These are phyloP conservation scores for Heterodera schachtii DNA, from an alignment of 1,140 invertebrate genomes.

Conservation along the genomic window DNA sequence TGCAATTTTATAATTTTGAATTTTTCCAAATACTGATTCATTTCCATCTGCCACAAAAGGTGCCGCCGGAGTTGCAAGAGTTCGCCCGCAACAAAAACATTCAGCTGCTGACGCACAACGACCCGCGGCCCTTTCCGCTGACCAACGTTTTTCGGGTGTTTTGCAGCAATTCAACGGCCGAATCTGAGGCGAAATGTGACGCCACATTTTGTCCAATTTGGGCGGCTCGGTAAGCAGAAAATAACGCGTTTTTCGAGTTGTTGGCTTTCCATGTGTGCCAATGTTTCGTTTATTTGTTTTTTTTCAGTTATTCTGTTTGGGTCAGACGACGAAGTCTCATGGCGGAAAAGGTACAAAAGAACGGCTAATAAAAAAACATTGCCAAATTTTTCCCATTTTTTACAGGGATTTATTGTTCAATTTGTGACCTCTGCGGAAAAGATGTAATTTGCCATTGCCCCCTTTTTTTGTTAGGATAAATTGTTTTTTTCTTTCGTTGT, in stretches of 20 bases:
- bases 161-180: constrained; percentile 20
- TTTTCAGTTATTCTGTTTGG: constrained; percentile 54
- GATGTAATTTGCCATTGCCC: not conserved
- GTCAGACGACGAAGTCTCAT: constrained; percentile 56
- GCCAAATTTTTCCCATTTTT: not conserved
- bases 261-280: too few relatives aligned
- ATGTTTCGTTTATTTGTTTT: constrained; percentile 20
- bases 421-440: constrained; percentile 14
- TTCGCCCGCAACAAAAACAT: constrained; percentile 88
- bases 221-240: constrained; percentile 43
- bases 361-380: not conserved
- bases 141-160: constrained; percentile 54
- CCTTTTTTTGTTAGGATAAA: not conserved
- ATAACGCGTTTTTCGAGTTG: constrained; percentile 23
- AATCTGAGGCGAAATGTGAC: constrained; percentile 32
- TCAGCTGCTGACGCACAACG: constrained; percentile 90
- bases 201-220: constrained; percentile 45
- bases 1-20: constrained; percentile 16
- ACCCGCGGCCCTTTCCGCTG: constrained; percentile 71
- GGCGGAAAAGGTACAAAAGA: constrained; percentile 42
- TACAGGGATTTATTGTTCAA: constrained; percentile 31
- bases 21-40: not conserved
- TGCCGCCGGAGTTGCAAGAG: constrained; percentile 82
- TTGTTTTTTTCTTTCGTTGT: constrained; percentile 4
- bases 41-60: constrained; percentile 63